Base-by-base conservation (phyloP, 2,113 vertebrate genomes). In the Hiodon alosoides region DNA sequence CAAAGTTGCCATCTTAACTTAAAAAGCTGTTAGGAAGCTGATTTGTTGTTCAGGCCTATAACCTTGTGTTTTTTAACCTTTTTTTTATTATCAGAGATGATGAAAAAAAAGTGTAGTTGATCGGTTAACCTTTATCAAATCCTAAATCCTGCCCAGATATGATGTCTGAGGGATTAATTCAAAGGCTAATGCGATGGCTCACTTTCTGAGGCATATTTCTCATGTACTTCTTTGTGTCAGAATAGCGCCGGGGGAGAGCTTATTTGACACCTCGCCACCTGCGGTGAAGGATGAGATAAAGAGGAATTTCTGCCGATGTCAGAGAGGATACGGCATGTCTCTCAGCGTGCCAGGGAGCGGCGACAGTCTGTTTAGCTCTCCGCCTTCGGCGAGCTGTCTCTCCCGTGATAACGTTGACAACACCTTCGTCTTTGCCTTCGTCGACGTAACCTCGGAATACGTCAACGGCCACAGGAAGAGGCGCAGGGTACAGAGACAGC, bases 381-480 rank as follows among this genome's bases (percentile, higher is more conserved):
- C 77, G 0, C 76, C 85, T 79, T 79, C 83, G 46, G 79, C 85
- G 3, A 66, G 67, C 53, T 93, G 90, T 79, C 69, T 82, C 2
- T 81, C 81, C 0, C 72, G 87, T 6, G 80, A 88, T 65, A 84
- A 88, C 13, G 83, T 91, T 80, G 89, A 92, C 86, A 89, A 88
- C 72, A 90, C 84, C 67, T 91, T 76, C 0, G 79, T 91, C 71
- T 94, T 92, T 67, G 87, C 87, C 0, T 92, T 81, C 62, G 81
- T 92, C 80, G 93, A 94, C 77, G 83, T 90, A 78, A 91, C 87
- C 0, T 81, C 90, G 2, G 85, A 93, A 74, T 89, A 90, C 85
- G 77, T 87, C 67, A 79, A 77, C 81, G 86, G 77, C 46, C 6
- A 81, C 3, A 64, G 50, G 72, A 4, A 7, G 4, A 60, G 53